Evolutionary conservation across 92 coral and sea anemone species (phyloP).

Genomic region (Montipora capitata): DNA sequence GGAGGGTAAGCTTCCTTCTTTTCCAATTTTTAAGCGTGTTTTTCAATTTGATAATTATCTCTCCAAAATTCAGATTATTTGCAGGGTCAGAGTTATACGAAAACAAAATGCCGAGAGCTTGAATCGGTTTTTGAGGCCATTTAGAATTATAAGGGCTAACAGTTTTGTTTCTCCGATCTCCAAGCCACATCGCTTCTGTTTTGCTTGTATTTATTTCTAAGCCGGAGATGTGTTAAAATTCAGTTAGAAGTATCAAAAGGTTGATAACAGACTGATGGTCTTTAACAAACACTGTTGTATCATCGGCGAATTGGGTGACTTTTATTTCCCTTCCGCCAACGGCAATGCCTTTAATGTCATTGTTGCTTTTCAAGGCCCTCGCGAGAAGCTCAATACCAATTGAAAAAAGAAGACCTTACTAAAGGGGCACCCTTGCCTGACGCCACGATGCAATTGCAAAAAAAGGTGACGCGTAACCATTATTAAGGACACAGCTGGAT

Average conservation of each 20-base stretch:
- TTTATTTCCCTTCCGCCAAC: slow-evolving; percentile 3
- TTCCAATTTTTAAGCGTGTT: background rate
- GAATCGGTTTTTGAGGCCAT: slow-evolving; percentile 4
- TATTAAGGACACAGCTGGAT: background rate
- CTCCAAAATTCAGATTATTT: background rate
- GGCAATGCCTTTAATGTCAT: background rate
- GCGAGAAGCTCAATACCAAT: background rate
- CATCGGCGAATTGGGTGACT: background rate
- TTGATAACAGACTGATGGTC: background rate
- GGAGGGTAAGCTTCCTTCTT: background rate
- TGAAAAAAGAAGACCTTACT: background rate
- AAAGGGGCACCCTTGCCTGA: background rate
- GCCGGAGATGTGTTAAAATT: background rate
- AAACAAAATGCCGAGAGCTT: background rate
- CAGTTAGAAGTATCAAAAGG: background rate
- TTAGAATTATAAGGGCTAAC: background rate
- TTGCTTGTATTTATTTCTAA: background rate
- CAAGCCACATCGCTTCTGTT: background rate
- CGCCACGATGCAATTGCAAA: background rate
- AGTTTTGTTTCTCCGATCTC: background rate
- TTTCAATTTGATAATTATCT: background rate
- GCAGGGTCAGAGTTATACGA: background rate
- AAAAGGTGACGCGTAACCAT: background rate
- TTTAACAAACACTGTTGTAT: background rate
- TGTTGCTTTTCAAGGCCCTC: background rate